These are phyloP conservation scores for Hirtodrosophila histrioides DNA, from an alignment of 2,888 invertebrate species.

Conservation along the genomic window DNA sequence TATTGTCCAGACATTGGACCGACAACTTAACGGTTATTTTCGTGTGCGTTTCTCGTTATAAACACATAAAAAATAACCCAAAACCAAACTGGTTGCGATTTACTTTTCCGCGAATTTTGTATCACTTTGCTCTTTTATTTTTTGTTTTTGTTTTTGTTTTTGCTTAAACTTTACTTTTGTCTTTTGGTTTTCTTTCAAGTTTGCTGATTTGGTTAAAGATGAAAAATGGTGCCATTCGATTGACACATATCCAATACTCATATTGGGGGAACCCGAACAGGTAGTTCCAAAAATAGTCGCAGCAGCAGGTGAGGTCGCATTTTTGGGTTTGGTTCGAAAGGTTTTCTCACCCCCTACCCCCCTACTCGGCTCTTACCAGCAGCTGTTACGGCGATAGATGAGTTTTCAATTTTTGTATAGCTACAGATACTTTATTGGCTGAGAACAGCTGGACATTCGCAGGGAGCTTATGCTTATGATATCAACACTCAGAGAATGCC, in stretches of 20 bases:
- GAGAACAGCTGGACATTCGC: constrained; percentile 48
- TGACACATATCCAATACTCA: constrained; percentile 57
- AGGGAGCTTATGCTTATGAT: constrained; percentile 23
- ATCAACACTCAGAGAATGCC: background rate
- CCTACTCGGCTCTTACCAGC: too few species aligned
- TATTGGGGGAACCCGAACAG: constrained; percentile 19
- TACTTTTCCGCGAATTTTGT: constrained; percentile 54
- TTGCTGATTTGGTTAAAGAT: constrained; percentile 65
- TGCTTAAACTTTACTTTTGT: too few species aligned
- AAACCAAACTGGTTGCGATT: constrained; percentile 54
- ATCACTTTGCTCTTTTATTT: constrained; percentile 11
- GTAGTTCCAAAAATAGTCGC: constrained; percentile 12
- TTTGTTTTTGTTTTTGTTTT: constrained; percentile 2
- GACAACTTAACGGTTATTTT: constrained; percentile 60
- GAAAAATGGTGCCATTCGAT: constrained; percentile 61
- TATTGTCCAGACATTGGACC: constrained; percentile 26
- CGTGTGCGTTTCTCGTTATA: constrained; percentile 23
- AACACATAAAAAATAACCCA: constrained; percentile 29
- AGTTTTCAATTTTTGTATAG: background rate
- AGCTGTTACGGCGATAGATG: too few species aligned
- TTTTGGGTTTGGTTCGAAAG: background rate
- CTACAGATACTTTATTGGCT: constrained; percentile 1
- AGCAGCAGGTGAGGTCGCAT: constrained; percentile 27
- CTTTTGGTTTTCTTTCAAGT: constrained; percentile 7
- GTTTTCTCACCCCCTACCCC: too few species aligned